Conservation (phyloP, 2,888 invertebrate species). For the Allolobophora icterica region DNA sequence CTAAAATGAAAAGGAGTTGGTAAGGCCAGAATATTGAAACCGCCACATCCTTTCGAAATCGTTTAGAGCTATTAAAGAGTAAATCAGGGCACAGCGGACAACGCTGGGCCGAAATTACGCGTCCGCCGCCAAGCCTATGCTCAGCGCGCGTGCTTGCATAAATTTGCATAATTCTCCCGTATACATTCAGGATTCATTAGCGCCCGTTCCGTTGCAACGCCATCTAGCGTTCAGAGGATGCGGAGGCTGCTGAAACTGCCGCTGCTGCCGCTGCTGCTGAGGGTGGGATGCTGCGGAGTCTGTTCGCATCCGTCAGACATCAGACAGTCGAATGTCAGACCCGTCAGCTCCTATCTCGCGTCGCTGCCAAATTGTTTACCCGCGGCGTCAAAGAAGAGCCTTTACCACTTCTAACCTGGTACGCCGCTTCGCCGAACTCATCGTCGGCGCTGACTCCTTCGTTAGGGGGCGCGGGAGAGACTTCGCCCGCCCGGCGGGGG, state of each 20-base stretch:
- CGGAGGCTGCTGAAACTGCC: background rate
- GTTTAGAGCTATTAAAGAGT: background rate
- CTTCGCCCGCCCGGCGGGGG: background rate
- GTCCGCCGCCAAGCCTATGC: background rate
- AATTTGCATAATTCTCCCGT: slow-evolving; percentile 4
- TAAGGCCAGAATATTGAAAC: background rate
- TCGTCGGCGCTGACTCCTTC: background rate
- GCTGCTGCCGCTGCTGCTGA: background rate
- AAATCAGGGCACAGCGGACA: background rate
- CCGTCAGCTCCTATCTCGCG: slow-evolving; percentile 19
- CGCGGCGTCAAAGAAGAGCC: slow-evolving; percentile 28
- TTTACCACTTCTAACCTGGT: slow-evolving; percentile 24
- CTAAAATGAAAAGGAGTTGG: background rate
- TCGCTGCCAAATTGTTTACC: slow-evolving; percentile 29
- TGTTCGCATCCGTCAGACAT: background rate
- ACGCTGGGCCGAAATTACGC: background rate
- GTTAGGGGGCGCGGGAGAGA: slow-evolving; percentile 6
- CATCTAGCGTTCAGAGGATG: background rate
- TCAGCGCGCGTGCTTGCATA: background rate
- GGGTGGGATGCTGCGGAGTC: background rate
- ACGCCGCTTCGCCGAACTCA: background rate
- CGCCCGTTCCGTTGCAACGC: background rate
- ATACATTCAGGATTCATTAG: slow-evolving; percentile 3
- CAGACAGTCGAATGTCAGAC: slow-evolving; percentile 25
- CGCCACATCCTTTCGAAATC: background rate